Evolutionary conservation across 2,888 invertebrate genomes (phyloP).

Genomic region (Drosophila nr. fundita): DNA sequence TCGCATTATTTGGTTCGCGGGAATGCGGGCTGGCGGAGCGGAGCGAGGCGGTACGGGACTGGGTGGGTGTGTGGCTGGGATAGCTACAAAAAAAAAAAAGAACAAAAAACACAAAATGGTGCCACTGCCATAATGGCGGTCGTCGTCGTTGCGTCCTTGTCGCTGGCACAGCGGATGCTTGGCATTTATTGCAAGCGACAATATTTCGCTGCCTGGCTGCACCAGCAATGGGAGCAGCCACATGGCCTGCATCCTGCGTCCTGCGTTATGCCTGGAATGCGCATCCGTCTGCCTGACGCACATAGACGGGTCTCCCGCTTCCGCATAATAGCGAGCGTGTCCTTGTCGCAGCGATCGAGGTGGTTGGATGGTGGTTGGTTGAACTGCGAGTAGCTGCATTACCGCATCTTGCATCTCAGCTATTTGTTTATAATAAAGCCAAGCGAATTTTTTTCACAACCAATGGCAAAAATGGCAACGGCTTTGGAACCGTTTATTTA

Average conservation of each 20-base stretch:
- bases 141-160: constrained; percentile 38
- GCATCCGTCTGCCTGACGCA: constrained; percentile 48
- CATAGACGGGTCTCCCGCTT: constrained; percentile 37
- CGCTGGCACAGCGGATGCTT: constrained; percentile 76
- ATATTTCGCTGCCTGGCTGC: constrained; percentile 70
- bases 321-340: constrained; percentile 51
- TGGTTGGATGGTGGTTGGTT: not conserved
- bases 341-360: constrained; percentile 46
- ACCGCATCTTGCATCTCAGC: constrained; percentile 43
- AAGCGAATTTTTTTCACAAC: constrained; percentile 59
- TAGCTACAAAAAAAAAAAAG: constrained; percentile 43
- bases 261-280: constrained; percentile 15
- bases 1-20: constrained; percentile 60
- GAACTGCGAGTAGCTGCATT: constrained; percentile 1
- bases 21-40: not conserved
- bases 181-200: constrained; percentile 80
- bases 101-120: constrained; percentile 63
- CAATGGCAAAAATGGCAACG: constrained; percentile 55
- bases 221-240: constrained; percentile 33
- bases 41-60: not conserved
- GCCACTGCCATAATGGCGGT: constrained; percentile 72
- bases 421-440: constrained; percentile 73
- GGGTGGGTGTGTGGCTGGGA: constrained; percentile 3
- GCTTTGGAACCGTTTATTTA: constrained; percentile 6
- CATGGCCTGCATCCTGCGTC: constrained; percentile 25